Base-by-base conservation (phyloP, 2,113 vertebrate species). In the Trochalopteron elliotii region DNA sequence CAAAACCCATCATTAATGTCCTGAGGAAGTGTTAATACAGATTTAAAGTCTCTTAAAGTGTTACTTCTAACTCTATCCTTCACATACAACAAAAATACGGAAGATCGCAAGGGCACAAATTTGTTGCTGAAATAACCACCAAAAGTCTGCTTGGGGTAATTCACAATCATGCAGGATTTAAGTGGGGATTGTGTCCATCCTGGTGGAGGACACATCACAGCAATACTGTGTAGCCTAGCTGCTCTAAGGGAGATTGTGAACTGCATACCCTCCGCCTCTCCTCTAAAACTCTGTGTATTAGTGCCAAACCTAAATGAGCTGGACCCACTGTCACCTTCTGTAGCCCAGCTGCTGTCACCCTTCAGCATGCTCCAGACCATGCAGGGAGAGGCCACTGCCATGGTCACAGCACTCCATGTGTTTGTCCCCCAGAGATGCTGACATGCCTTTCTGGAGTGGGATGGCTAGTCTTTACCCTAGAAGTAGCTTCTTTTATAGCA, bases 361-460 rank as follows among this genome's bases (percentile, higher is more conserved):
- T 74, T 69, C 39, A 22, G n/a, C 2, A 1, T 35, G 35, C 42
- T 50, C 9, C 53, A 59, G 4, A 42, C 12, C 6, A 4, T 2
- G 1, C 17, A 53, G 39, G 24, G 23, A 76, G 7, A 69, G 5
- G 7, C 0, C 1, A 30, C 1, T 44, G 44, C 9, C 8, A 1
- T 23, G n/a, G 12, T 75, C 3, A 2, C 6, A 47, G 20, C 5
- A 35, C 11, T 77, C 13, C 11, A 6, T 3, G 2, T 6, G 2
- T 45, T 45, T 61, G 22, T 37, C 22, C 9, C 63, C 40, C 19
- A 37, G 28, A 53, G 37, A 37, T 3, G 3, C 23, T 35, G 40
- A 61, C 71, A 57, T 22, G n/a, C 9, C 8, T 60, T 78, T 47
- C 59, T 40, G 9, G 27, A 17, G 7, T 13, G 61, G 25, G 17